Evolutionary conservation across 2,797 vertebrate species (phyloP), one percentile per base, ranked within the genome.

Genomic region (Anguilla anguilla): DNA sequence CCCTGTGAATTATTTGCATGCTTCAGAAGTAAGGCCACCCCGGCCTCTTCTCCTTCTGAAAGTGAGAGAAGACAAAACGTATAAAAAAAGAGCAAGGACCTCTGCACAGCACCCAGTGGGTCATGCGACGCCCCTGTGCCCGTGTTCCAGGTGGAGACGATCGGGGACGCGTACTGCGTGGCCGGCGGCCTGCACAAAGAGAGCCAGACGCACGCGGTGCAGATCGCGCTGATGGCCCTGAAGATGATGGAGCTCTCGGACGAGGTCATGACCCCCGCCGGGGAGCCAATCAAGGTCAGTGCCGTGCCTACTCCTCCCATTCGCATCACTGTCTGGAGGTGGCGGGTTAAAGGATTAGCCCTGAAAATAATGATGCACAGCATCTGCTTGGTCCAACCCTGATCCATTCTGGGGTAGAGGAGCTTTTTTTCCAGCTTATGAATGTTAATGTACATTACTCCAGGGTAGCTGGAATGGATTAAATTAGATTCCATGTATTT

Each of bases 161-260:
- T 99, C 59, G 99, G 99, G 0, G 98, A 99, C 90, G 99, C 99
- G 0, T 99, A 99, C 89, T 99, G 99, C 92, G 99, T 99, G 5
- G 99, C 98, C 55, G 98, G 97, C 86, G 99, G 98, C 35, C 95
- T 99, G 43, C 98, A 99, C 93, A 99, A 96, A 92, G 98, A 99
- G 93, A 98, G 97, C 72, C 96, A 97, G 79, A 98, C 96, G 1
- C 99, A 99, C 0, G 98, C 98, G 0, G 95, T 97, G 89, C 98
- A 98, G 91, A 98, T 99, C 91, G 98, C 99, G 4, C 93, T 98
- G 90, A 99, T 99, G 99, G 97, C 98, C 72, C 93, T 99, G 93
- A 99, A 98, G 95, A 99, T 99, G 98, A 99, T 99, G 97, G 98
- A 99, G 90, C 96, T 99, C 55, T 99, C 99, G 59, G 95, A 97